Evolutionary conservation across 2,113 vertebrate genomes (phyloP).

Genomic region (Megalops atlanticus): DNA sequence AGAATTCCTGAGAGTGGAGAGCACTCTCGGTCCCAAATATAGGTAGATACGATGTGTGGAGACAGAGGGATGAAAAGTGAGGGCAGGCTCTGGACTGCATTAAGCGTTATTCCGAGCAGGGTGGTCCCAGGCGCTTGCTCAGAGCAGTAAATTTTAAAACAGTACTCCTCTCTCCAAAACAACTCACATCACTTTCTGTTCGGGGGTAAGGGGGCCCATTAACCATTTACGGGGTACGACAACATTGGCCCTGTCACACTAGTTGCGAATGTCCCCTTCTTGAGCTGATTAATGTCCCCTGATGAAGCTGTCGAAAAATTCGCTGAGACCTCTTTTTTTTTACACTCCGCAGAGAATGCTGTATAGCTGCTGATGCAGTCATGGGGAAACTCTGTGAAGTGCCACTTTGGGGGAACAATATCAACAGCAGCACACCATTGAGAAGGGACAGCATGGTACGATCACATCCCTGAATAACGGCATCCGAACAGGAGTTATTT

Average conservation of each 20-base stretch:
- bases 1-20: slow-evolving; percentile 39
- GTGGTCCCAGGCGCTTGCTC: slow-evolving; percentile 51
- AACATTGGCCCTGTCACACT: slow-evolving; percentile 35
- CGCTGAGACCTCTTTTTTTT: background rate
- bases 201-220: slow-evolving; percentile 34
- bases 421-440: background rate
- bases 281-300: slow-evolving; percentile 14
- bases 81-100: slow-evolving; percentile 53
- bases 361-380: background rate
- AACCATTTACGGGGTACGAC: slow-evolving; percentile 54
- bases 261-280: slow-evolving; percentile 16
- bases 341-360: background rate
- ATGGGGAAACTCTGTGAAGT: background rate
- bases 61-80: slow-evolving; percentile 10
- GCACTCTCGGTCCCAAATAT: slow-evolving; percentile 41
- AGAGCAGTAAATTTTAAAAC: slow-evolving; percentile 51
- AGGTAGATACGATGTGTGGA: slow-evolving; percentile 33
- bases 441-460: background rate
- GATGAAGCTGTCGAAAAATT: background rate
- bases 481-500: background rate
- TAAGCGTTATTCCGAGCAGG: slow-evolving; percentile 50
- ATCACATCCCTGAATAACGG: too few species aligned
- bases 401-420: background rate
- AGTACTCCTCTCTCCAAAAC: slow-evolving; percentile 50
- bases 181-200: slow-evolving; percentile 38